Conservation (phyloP, 2,113 vertebrate species). For the Lepus americanus region DNA sequence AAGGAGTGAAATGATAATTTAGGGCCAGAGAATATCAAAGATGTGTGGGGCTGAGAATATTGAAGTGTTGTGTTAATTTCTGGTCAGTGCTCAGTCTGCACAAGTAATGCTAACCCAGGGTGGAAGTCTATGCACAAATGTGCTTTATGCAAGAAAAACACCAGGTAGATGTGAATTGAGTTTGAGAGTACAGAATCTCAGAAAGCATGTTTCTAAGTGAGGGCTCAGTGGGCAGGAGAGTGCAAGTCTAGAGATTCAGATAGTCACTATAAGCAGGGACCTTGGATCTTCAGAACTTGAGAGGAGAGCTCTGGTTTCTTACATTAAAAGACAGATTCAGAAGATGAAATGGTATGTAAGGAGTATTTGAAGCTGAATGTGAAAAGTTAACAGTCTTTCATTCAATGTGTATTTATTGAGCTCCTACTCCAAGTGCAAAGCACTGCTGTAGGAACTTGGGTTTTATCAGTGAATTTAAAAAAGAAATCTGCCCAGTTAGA, state of each 20-base stretch:
- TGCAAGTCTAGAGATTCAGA: not conserved
- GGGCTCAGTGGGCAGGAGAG: not conserved
- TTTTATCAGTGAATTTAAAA: not conserved
- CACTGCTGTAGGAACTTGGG: not conserved
- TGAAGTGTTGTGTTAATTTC: not conserved
- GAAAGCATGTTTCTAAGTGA: not conserved
- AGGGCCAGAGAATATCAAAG: not conserved
- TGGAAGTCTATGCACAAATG: not conserved
- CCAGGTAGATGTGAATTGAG: not conserved
- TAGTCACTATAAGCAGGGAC: not conserved
- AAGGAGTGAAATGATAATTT: not conserved
- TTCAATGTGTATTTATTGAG: not conserved
- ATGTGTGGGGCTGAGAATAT: not conserved
- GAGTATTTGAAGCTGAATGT: not conserved
- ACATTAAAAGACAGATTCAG: not conserved
- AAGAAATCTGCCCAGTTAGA: not conserved
- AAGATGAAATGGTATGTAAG: not conserved
- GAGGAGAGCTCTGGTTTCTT: not conserved
- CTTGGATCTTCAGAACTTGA: not conserved
- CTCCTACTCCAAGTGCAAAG: not conserved
- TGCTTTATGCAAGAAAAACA: not conserved
- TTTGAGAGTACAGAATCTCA: not conserved
- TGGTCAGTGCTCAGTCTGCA: not conserved
- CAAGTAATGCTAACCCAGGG: not conserved
- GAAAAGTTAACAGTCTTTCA: not conserved